A percentile compares a stretch with the other conserved stretches of the same genome.
phyloP scores from a whole-genome alignment of 2,888 invertebrate genomes.

The Neoitamus cyanurus region DNA sequence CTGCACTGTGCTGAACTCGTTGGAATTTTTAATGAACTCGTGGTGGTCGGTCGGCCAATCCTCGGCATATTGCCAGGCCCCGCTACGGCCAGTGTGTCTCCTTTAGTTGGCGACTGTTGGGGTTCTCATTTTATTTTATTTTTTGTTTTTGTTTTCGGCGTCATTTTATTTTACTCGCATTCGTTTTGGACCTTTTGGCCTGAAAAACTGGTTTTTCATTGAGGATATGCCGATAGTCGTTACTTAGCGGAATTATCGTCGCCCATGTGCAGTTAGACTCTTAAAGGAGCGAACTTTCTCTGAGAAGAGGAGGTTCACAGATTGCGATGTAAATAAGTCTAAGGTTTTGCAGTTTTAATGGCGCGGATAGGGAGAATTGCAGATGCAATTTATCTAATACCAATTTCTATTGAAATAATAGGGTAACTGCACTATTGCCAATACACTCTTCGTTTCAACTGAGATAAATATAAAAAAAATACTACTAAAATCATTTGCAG shows the following conservation, averaged over 20 bases:
- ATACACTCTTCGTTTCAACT: too few species aligned
- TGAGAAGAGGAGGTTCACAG: neutral
- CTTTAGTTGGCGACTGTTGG: neutral
- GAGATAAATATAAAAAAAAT: too few species aligned
- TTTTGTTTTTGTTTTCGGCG: neutral
- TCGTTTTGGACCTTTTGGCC: neutral
- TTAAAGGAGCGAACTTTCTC: slow-evolving; percentile 20
- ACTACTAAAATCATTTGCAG: too few species aligned
- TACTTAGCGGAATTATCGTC: slow-evolving; percentile 9
- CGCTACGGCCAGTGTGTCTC: slow-evolving; percentile 9
- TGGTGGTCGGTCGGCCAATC: neutral
- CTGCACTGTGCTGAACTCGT: slow-evolving; percentile 11
- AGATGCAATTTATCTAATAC: too few species aligned
- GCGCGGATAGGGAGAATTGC: too few species aligned
- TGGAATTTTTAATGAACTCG: slow-evolving; percentile 32
- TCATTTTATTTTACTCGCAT: neutral
- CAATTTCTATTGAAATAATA: too few species aligned
- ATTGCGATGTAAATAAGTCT: neutral
- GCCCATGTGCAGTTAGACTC: neutral
- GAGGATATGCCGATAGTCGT: neutral
- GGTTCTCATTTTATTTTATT: neutral
- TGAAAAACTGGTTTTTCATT: slow-evolving; percentile 30
- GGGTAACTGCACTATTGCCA: too few species aligned
- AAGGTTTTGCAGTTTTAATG: neutral
- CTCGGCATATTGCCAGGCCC: neutral